Conservation (phyloP, 1,140 invertebrate genomes). For the Drosophila prosaltans region DNA sequence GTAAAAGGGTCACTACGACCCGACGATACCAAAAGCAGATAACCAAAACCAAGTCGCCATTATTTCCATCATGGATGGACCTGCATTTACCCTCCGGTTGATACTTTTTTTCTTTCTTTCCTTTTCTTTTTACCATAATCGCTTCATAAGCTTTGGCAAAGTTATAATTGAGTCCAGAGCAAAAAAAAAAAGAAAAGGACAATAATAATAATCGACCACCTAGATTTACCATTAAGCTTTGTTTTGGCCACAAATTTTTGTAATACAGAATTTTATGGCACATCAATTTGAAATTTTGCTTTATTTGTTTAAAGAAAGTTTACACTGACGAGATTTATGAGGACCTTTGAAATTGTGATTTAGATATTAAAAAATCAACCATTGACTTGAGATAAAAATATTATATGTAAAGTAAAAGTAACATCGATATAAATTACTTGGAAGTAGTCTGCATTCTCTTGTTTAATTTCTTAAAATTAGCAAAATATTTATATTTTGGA, state of each 20-base stretch:
- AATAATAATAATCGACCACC: background rate
- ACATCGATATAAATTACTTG: no score
- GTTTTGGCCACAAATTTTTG: background rate
- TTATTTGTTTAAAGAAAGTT: no score
- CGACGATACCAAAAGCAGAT: slow-evolving; percentile 55
- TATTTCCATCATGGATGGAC: slow-evolving; percentile 19
- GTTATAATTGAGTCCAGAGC: slow-evolving; percentile 65
- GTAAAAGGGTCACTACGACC: slow-evolving; percentile 34
- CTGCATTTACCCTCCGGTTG: slow-evolving; percentile 46
- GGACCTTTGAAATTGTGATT: no score
- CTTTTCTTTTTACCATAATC: slow-evolving; percentile 37
- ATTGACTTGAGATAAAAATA: no score
- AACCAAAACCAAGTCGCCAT: slow-evolving; percentile 31
- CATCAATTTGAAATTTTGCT: no score
- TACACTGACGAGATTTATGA: no score
- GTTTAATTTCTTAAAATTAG: no score
- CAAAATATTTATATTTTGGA: no score
- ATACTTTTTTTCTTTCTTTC: slow-evolving; percentile 25
- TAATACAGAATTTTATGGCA: no score
- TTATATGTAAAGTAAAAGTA: no score
- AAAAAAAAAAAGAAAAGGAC: background rate
- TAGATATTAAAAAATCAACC: no score
- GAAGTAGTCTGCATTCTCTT: no score
- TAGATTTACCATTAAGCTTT: background rate
- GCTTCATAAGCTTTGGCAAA: slow-evolving; percentile 65